These are phyloP conservation scores for Aegypius monachus DNA, from an alignment of 2,113 vertebrate genomes.

Conservation along the genomic window DNA sequence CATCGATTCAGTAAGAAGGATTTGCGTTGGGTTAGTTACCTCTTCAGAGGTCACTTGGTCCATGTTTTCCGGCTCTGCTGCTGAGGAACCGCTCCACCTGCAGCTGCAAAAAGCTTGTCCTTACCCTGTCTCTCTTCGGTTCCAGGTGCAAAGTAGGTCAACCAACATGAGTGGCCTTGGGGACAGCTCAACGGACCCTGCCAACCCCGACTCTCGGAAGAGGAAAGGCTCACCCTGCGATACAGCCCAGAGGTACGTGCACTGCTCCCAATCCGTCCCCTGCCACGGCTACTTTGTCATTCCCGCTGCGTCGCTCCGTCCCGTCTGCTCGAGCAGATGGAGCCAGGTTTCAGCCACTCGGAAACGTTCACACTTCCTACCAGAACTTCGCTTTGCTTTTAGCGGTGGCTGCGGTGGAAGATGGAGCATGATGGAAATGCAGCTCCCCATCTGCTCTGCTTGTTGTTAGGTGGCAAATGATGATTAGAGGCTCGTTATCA, in stretches of 20 bases:
- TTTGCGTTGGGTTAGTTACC: background rate
- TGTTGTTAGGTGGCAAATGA: background rate
- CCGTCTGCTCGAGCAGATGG: slow-evolving; percentile 56
- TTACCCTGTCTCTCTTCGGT: background rate
- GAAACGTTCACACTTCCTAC: slow-evolving; percentile 50
- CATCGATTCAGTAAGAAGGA: background rate
- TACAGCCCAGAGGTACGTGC: slow-evolving; percentile 85
- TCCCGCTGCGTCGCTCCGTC: background rate
- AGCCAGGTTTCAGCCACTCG: background rate
- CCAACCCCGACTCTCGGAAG: slow-evolving; percentile 87
- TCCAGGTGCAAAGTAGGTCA: slow-evolving; percentile 85
- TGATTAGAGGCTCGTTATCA: slow-evolving; percentile 3
- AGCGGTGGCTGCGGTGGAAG: slow-evolving; percentile 4
- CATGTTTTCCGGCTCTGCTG: background rate
- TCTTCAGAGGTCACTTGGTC: background rate
- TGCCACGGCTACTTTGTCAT: background rate
- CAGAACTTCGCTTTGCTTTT: slow-evolving; percentile 11
- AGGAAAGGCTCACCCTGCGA: slow-evolving; percentile 92
- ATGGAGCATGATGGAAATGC: background rate
- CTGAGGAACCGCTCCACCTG: background rate
- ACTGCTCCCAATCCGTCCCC: background rate
- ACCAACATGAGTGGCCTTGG: slow-evolving; percentile 93
- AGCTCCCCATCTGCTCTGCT: slow-evolving; percentile 22
- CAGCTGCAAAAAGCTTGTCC: background rate
- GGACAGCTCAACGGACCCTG: slow-evolving; percentile 87